Conservation (phyloP, 2,888 invertebrate genomes). For the Tachina lurida region DNA sequence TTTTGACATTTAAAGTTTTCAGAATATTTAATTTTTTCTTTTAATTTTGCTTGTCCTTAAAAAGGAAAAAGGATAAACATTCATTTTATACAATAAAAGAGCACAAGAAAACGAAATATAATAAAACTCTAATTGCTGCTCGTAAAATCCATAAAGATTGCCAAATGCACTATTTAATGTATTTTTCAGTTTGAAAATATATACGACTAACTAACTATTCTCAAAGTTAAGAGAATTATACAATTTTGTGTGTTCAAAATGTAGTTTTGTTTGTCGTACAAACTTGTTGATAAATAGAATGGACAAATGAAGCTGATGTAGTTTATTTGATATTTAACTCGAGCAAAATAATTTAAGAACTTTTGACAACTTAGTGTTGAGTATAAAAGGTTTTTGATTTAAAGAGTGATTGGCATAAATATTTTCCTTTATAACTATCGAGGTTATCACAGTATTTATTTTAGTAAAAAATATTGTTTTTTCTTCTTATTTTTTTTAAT, state of each 20-base stretch:
- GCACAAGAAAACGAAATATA: not conserved
- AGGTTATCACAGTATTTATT: too few relatives aligned
- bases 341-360: too few relatives aligned
- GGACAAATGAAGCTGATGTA: too few relatives aligned
- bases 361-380: too few relatives aligned
- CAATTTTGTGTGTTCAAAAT: not conserved
- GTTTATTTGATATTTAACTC: too few relatives aligned
- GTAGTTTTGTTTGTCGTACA: not conserved
- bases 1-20: constrained; percentile 74
- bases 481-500: too few relatives aligned
- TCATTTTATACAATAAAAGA: not conserved
- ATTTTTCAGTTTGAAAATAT: constrained; percentile 35
- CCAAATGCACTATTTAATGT: constrained; percentile 44
- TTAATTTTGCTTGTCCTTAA: constrained; percentile 45
- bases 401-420: too few relatives aligned
- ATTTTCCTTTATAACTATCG: too few relatives aligned
- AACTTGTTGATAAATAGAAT: not conserved
- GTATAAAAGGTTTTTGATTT: too few relatives aligned
- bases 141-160: constrained; percentile 39
- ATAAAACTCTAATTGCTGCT: constrained; percentile 44
- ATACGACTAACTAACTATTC: constrained; percentile 6
- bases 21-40: constrained; percentile 62
- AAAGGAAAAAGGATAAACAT: not conserved
- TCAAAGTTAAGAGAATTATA: not conserved
- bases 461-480: too few relatives aligned